A percentile compares a stretch with the other conserved stretches of the same genome.
phyloP scores from a whole-genome alignment of 2,797 vertebrate genomes.

The Neopelma chrysocephalum region DNA sequence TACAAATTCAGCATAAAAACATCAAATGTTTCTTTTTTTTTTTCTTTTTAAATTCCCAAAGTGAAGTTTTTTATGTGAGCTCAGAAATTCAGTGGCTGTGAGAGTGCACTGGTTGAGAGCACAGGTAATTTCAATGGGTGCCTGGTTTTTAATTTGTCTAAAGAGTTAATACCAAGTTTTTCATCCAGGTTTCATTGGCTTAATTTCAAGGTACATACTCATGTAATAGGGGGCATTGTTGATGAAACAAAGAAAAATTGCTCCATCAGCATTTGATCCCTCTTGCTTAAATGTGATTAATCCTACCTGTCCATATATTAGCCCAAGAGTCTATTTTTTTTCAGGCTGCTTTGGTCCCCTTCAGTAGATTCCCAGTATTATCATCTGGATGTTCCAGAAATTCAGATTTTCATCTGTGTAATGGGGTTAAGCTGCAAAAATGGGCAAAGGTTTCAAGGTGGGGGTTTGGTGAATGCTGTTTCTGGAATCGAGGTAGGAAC shows the following conservation, averaged over 20 bases:
- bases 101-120: background rate
- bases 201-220: background rate
- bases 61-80: background rate
- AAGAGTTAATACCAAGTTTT: background rate
- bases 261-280: background rate
- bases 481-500: background rate
- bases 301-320: background rate
- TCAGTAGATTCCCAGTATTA: background rate
- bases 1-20: background rate
- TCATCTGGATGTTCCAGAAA: background rate
- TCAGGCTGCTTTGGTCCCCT: background rate
- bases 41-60: background rate
- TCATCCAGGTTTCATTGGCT: background rate
- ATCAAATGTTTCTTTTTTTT: background rate
- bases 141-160: background rate
- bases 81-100: background rate
- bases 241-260: background rate
- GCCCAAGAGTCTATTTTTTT: background rate
- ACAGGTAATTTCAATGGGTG: background rate
- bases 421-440: background rate
- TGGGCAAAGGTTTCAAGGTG: background rate
- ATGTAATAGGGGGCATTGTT: background rate
- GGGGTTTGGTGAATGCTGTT: background rate
- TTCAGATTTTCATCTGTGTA: background rate
- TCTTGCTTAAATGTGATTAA: background rate